Percentiles rank a stretch among this genome's conserved stretches.
These are phyloP conservation scores for Brotula barbata DNA, from an alignment of 2,797 vertebrate genomes.

Conservation along the genomic window DNA sequence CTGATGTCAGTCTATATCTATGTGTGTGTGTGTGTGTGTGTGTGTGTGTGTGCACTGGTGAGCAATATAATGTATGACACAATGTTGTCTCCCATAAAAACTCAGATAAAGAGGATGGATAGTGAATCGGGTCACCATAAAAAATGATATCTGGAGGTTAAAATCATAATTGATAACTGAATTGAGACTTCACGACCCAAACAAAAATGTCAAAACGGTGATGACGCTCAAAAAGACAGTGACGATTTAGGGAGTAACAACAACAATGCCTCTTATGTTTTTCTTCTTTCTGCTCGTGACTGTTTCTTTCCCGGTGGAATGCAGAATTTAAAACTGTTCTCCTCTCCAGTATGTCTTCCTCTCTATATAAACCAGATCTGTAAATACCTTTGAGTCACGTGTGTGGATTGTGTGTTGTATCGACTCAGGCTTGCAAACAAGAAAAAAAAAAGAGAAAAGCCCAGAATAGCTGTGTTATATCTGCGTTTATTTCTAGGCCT, in stretches of 20 bases:
- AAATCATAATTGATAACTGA: neutral
- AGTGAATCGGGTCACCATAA: no score
- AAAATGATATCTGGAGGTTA: neutral
- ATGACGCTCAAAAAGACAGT: neutral
- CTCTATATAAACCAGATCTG: slow-evolving; percentile 68
- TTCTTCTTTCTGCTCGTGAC: slow-evolving; percentile 63
- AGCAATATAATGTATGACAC: neutral
- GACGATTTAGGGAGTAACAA: slow-evolving; percentile 17
- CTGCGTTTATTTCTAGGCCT: slow-evolving; percentile 73
- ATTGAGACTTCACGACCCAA: neutral
- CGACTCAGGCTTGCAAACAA: slow-evolving; percentile 75
- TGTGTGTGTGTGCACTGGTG: neutral
- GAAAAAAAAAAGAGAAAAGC: slow-evolving; percentile 26
- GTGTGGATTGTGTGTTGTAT: slow-evolving; percentile 79
- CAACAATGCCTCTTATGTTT: slow-evolving; percentile 37
- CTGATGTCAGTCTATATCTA: neutral
- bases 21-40: no score
- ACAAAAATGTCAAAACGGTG: neutral
- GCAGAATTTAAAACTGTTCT: slow-evolving; percentile 56
- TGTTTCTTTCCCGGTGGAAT: slow-evolving; percentile 66
- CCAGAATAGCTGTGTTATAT: slow-evolving; percentile 70
- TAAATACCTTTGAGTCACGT: slow-evolving; percentile 75
- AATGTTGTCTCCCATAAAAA: neutral
- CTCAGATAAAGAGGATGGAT: neutral
- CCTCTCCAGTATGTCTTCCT: slow-evolving; percentile 77